Percentiles rank a stretch among this genome's conserved stretches.
Conservation (phyloP, 1,140 invertebrate genomes). For the Octopus bimaculoides region DNA sequence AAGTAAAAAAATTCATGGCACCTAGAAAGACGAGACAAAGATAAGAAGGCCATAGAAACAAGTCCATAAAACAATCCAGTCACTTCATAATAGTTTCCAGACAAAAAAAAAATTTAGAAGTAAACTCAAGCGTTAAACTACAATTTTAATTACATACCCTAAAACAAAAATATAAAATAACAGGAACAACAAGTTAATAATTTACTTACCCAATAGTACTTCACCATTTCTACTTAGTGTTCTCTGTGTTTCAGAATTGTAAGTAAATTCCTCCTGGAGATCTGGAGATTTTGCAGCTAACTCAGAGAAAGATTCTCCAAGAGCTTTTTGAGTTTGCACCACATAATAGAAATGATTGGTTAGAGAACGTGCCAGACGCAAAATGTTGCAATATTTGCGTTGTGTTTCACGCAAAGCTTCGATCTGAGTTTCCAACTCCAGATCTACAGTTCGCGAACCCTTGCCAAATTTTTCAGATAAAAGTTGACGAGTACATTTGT, state of each 20-base stretch:
- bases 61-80: no score
- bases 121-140: no score
- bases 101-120: no score
- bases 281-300: slow-evolving; percentile 92
- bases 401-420: slow-evolving; percentile 90
- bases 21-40: slow-evolving; percentile 49
- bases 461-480: slow-evolving; percentile 94
- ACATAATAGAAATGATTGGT: slow-evolving; percentile 87
- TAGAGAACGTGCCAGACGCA: slow-evolving; percentile 79
- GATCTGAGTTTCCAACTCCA: slow-evolving; percentile 89
- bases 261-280: slow-evolving; percentile 89
- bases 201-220: slow-evolving; percentile 66
- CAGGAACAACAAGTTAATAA: not conserved
- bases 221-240: slow-evolving; percentile 93
- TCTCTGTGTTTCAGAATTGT: slow-evolving; percentile 92
- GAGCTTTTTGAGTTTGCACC: slow-evolving; percentile 73
- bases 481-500: slow-evolving; percentile 93
- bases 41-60: slow-evolving; percentile 3
- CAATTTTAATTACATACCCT: no score
- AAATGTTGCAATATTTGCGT: slow-evolving; percentile 84
- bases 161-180: not conserved
- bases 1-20: slow-evolving; percentile 94
- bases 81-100: no score
- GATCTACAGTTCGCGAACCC: slow-evolving; percentile 81
- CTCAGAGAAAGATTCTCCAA: slow-evolving; percentile 91